A percentile compares a stretch with the other conserved stretches of the same genome.
Evolutionary conservation across 2,888 invertebrate species (phyloP).

Genomic region (Apoda limacodes): DNA sequence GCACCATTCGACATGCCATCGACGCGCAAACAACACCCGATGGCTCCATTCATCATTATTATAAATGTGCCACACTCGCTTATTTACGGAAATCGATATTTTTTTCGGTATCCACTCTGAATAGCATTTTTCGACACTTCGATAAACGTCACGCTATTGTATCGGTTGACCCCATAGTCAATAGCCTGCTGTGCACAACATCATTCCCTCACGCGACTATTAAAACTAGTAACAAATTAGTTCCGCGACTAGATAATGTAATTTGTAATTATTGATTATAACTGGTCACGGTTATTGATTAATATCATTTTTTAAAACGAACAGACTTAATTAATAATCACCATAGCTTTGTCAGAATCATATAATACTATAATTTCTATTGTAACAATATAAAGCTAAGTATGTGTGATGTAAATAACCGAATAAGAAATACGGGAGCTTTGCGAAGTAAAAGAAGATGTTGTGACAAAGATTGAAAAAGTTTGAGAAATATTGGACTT

Average conservation of each 20-base stretch:
- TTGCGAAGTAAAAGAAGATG: no score
- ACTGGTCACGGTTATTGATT: constrained; percentile 51
- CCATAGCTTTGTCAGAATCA: no score
- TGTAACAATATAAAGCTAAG: no score
- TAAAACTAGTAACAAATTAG: constrained; percentile 47
- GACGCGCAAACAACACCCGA: constrained; percentile 48
- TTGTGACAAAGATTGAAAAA: no score
- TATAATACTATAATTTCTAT: no score
- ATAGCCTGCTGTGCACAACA: constrained; percentile 44
- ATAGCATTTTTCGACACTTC: constrained; percentile 58
- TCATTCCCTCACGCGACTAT: constrained; percentile 22
- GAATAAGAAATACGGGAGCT: no score
- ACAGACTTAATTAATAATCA: constrained; percentile 50
- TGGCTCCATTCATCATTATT: constrained; percentile 67
- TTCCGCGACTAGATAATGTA: constrained; percentile 52
- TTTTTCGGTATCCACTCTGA: constrained; percentile 64
- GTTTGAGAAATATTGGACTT: no score
- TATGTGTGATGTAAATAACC: no score
- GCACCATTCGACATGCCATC: constrained; percentile 63
- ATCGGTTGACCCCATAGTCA: constrained; percentile 56
- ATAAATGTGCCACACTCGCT: constrained; percentile 68
- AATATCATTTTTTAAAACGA: constrained; percentile 41
- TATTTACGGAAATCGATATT: constrained; percentile 71
- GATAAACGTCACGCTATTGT: constrained; percentile 62
- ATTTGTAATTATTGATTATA: constrained; percentile 65